These are phyloP conservation scores for Pituophis catenifer DNA, from an alignment of 2,113 vertebrate species.

Conservation along the genomic window DNA sequence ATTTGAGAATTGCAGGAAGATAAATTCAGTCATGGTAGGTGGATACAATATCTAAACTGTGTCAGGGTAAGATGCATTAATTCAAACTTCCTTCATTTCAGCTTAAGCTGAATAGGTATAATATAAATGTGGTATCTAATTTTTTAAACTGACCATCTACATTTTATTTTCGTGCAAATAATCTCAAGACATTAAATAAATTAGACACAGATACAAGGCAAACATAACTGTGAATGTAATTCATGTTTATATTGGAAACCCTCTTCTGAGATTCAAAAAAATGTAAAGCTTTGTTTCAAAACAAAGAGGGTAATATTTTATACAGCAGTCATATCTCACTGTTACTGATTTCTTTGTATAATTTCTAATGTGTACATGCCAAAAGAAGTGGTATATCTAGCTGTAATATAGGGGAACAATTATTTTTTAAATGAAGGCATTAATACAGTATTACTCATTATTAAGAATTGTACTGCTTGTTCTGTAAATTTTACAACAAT, in stretches of 20 bases:
- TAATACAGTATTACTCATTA: slow-evolving; percentile 61
- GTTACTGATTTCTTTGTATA: slow-evolving; percentile 25
- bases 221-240: slow-evolving; percentile 44
- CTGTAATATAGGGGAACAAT: slow-evolving; percentile 54
- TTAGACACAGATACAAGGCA: slow-evolving; percentile 4
- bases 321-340: slow-evolving; percentile 27
- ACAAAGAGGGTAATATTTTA: slow-evolving; percentile 14
- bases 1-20: background rate
- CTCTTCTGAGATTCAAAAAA: slow-evolving; percentile 35
- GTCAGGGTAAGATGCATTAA: background rate
- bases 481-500: slow-evolving; percentile 50
- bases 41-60: background rate
- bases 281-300: slow-evolving; percentile 39
- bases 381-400: slow-evolving; percentile 48
- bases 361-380: slow-evolving; percentile 40
- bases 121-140: slow-evolving; percentile 13
- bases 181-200: slow-evolving; percentile 26
- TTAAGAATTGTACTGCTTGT: slow-evolving; percentile 56
- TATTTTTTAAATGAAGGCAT: slow-evolving; percentile 62
- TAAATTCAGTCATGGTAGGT: background rate
- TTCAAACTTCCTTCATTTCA: background rate
- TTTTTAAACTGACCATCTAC: slow-evolving; percentile 1
- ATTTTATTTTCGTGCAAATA: slow-evolving; percentile 15
- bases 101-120: background rate
- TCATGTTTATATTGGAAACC: slow-evolving; percentile 39